A percentile compares a stretch with the other conserved stretches of the same genome.
These are phyloP conservation scores for Molorchus minor DNA, from an alignment of 2,888 invertebrate species.

Conservation along the genomic window DNA sequence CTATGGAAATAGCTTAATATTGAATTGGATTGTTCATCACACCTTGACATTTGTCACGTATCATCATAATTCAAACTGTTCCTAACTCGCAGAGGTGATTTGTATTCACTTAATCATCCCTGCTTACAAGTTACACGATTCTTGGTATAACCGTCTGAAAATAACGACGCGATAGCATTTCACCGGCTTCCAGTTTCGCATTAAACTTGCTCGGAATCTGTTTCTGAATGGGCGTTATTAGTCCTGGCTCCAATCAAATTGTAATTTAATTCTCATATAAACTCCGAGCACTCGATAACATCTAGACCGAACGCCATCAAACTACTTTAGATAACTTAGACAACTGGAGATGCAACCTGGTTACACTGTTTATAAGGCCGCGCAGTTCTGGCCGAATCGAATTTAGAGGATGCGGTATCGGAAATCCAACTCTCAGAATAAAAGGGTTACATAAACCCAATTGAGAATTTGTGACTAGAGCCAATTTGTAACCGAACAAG, in stretches of 20 bases:
- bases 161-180: slow-evolving; percentile 28
- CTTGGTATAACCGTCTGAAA: slow-evolving; percentile 19
- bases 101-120: slow-evolving; percentile 12
- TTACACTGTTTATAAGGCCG: slow-evolving; percentile 1
- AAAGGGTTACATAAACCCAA: too few species aligned
- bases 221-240: slow-evolving; percentile 50
- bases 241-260: slow-evolving; percentile 47
- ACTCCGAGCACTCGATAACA: slow-evolving; percentile 45
- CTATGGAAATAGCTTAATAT: slow-evolving; percentile 5
- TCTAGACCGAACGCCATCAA: slow-evolving; percentile 44
- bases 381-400: not conserved
- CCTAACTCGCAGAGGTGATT: not conserved
- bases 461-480: too few species aligned
- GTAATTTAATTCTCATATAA: slow-evolving; percentile 50
- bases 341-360: slow-evolving; percentile 1
- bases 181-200: slow-evolving; percentile 26
- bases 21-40: not conserved
- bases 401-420: not conserved
- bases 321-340: slow-evolving; percentile 32
- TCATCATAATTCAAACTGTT: slow-evolving; percentile 9
- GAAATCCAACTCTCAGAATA: not conserved
- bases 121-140: slow-evolving; percentile 2
- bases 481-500: too few species aligned
- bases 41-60: slow-evolving; percentile 13
- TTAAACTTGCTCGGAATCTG: slow-evolving; percentile 43